phyloP scores from a whole-genome alignment of 2,888 invertebrate genomes.

The Galerucella nymphaeae region DNA sequence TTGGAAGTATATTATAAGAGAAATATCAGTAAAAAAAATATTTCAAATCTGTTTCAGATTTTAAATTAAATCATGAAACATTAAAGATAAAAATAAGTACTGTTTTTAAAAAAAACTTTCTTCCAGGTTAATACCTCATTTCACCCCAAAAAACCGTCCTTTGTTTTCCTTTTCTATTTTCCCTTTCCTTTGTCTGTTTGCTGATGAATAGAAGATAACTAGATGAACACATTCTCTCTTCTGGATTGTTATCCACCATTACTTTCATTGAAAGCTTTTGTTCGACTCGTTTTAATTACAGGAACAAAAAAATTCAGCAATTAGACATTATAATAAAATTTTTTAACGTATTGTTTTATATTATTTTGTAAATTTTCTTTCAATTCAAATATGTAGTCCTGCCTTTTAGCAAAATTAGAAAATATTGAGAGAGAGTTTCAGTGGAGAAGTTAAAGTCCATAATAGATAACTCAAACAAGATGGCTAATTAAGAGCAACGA shows the following conservation, averaged over 20 bases:
- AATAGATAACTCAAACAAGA: constrained; percentile 21
- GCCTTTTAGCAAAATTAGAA: not conserved
- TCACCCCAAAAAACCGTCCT: not conserved
- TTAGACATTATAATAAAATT: constrained; percentile 3
- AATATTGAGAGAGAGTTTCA: not conserved
- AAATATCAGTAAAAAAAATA: not conserved
- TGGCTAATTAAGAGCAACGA: constrained; percentile 16
- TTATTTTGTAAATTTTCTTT: not conserved
- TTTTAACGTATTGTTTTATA: not conserved
- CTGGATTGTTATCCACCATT: constrained; percentile 27
- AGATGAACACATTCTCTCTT: constrained; percentile 36
- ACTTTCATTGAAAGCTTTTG: constrained; percentile 25
- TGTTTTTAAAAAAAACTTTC: not conserved
- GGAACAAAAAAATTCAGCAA: constrained; percentile 14
- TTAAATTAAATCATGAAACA: too few relatives aligned
- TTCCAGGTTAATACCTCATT: not conserved
- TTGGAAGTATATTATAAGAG: not conserved
- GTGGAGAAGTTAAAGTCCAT: constrained; percentile 8
- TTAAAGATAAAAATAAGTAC: too few relatives aligned
- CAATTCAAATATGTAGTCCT: not conserved
- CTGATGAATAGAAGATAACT: constrained; percentile 38
- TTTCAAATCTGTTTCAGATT: too few relatives aligned
- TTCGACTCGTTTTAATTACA: constrained; percentile 24
- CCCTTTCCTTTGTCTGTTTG: constrained; percentile 33
- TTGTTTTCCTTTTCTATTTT: constrained; percentile 29